These are phyloP conservation scores for Rafetus swinhoei DNA, from an alignment of 2,113 vertebrate genomes.

Conservation along the genomic window DNA sequence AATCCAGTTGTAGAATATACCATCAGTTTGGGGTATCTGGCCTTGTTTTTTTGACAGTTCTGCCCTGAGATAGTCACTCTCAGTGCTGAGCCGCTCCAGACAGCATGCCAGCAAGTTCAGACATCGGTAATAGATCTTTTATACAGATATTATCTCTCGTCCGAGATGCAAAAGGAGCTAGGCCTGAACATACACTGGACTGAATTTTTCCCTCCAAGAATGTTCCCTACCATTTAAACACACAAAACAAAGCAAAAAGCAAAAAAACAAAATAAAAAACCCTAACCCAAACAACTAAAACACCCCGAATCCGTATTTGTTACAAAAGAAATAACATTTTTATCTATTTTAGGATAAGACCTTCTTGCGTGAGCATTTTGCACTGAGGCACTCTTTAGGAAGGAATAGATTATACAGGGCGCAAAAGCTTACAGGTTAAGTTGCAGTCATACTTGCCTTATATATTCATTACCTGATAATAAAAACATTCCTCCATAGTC, in stretches of 20 bases:
- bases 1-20: too few species aligned
- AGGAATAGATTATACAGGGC: background rate
- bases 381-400: background rate
- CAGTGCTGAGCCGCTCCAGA: too few species aligned
- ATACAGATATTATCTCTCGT: background rate
- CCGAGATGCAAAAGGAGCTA: background rate
- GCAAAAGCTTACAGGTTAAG: background rate
- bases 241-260: background rate
- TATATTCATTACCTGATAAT: background rate
- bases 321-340: background rate
- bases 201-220: background rate
- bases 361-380: background rate
- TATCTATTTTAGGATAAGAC: background rate
- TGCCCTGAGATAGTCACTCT: too few species aligned
- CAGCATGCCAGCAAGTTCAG: background rate
- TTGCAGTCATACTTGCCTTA: background rate
- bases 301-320: background rate
- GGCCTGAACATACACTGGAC: background rate
- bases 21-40: too few species aligned
- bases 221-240: background rate
- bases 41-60: too few species aligned
- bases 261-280: background rate
- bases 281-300: background rate
- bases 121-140: background rate
- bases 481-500: background rate